phyloP scores from a whole-genome alignment of 2,797 vertebrate species.

The Ispidina picta region DNA sequence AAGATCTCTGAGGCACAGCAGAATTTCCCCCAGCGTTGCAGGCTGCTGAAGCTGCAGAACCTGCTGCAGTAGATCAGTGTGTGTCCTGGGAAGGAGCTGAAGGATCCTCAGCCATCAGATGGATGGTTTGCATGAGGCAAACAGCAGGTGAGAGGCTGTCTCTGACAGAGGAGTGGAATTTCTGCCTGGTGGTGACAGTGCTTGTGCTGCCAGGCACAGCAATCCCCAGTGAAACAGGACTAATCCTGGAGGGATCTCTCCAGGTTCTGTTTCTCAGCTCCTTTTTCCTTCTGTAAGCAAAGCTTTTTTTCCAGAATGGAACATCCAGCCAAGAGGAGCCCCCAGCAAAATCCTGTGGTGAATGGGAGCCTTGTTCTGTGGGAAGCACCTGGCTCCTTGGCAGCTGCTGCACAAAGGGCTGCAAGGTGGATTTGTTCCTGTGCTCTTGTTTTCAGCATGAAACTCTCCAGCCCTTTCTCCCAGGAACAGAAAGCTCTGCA shows the following conservation, averaged over 20 bases:
- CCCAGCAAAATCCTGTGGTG: neutral
- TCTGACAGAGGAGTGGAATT: neutral
- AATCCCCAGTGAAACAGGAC: neutral
- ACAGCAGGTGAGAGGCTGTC: neutral
- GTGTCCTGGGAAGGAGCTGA: neutral
- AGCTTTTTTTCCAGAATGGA: constrained; percentile 8
- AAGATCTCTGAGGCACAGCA: constrained; percentile 18
- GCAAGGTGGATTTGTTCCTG: neutral
- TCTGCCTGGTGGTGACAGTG: neutral
- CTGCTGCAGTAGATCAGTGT: neutral
- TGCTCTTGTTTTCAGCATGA: neutral
- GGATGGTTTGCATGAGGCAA: neutral
- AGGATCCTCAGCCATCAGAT: neutral
- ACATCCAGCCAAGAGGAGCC: neutral
- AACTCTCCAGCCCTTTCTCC: neutral
- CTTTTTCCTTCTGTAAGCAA: neutral
- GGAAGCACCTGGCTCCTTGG: neutral
- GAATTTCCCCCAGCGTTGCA: neutral
- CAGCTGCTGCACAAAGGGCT: neutral
- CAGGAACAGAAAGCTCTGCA: neutral
- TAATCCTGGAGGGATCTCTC: neutral
- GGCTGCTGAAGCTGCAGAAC: constrained; percentile 2
- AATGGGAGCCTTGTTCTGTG: constrained; percentile 13
- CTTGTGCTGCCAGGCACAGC: neutral
- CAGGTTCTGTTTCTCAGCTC: neutral